Base-by-base conservation (phyloP, 1,140 invertebrate species). In the Stegodyphus mimosarum region DNA sequence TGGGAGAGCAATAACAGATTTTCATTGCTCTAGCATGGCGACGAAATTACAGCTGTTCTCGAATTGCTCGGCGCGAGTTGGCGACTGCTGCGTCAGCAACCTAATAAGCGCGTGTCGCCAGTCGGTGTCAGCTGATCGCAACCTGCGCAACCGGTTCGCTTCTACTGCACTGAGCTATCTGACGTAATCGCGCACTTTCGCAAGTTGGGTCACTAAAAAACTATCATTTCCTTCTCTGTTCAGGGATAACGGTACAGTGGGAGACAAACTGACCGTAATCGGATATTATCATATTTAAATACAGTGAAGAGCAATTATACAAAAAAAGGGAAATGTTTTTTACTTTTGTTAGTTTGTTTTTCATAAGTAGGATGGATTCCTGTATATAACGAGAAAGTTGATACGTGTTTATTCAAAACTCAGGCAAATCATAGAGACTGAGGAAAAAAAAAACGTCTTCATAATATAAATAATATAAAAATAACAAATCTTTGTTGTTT, bases 111-210 rank as follows among this genome's bases (percentile, higher is more conserved):
- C 51, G 17, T 5, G 71, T 33, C 33, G 50, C 50, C 51, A n/a
- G 6, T 17, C 33, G 52, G 15, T 73, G 71, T 73, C 71, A 73
- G 71, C 71, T 73, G 50, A 73, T 73, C 13, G 51, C 6, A 52
- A 73, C 49, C 50, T 18, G 71, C 71, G 11, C 71, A 55, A 73
- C 71, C 71, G 50, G 71, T 73, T 73, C 50, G 53, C n/a, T n/a
- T 17, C 50, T 15, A 5, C 5, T 9, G 11, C 13, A 18, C 18
- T 13, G 10, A 48, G 69, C 10, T 7, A 7, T n/a, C 50, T 73
- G 71, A 73, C 71, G 71, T 73, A 73, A 73, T 51, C 9, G 72
- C 50, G 10, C 72, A 74, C 52, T 74, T 74, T 74, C 72, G 72
- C 72, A 74, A 74, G 72, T 74, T 74, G 52, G 72, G 72, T 55